A percentile compares a stretch with the other conserved stretches of the same genome.
These are phyloP conservation scores for Cuniculus paca DNA, from an alignment of 2,797 vertebrate genomes.

Conservation along the genomic window DNA sequence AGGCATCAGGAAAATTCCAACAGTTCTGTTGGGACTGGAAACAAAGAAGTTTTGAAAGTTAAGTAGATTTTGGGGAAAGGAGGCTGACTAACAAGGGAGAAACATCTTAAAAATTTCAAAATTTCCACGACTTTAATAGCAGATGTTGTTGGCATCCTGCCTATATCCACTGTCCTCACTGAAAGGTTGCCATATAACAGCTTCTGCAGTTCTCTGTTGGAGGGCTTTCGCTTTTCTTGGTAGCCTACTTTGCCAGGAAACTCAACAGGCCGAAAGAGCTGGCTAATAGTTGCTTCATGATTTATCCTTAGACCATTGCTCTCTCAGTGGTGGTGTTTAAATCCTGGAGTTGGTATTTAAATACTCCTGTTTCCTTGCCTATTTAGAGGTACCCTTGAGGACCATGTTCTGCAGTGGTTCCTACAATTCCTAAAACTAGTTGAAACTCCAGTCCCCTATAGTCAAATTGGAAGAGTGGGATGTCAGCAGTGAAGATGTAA, in stretches of 20 bases:
- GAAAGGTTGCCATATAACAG: not conserved
- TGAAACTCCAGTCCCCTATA: not conserved
- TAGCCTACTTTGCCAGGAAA: not conserved
- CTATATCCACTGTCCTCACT: too few species aligned
- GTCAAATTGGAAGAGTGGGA: not conserved
- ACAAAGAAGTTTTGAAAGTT: not conserved
- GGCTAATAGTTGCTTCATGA: not conserved
- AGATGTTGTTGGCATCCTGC: not conserved
- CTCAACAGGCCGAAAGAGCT: not conserved
- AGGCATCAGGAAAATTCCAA: not conserved
- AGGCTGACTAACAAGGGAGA: not conserved
- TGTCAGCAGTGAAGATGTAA: not conserved
- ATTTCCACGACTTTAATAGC: not conserved
- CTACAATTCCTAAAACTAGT: not conserved
- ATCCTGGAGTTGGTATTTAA: not conserved
- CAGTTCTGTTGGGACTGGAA: not conserved
- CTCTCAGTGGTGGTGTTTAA: not conserved
- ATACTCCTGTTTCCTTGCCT: not conserved
- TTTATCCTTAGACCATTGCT: not conserved
- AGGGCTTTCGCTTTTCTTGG: not conserved
- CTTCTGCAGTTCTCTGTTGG: not conserved
- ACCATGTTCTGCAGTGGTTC: not conserved
- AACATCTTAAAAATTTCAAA: not conserved
- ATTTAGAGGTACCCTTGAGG: not conserved
- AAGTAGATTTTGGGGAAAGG: not conserved